Evolutionary conservation across 2,888 invertebrate species (phyloP).

Genomic region (Strigamia crassipes): DNA sequence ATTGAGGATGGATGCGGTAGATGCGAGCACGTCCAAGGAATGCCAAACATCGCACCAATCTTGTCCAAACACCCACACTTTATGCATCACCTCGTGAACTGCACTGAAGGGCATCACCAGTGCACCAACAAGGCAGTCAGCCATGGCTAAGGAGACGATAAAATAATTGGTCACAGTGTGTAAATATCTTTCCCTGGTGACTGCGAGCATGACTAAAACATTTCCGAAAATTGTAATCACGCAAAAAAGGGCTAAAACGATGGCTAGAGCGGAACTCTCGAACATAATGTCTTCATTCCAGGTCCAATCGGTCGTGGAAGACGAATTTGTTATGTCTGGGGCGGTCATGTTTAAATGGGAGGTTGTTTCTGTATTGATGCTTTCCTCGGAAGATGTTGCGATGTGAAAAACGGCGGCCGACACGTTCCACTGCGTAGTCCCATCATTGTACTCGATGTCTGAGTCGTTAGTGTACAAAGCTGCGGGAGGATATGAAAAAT

Average conservation of each 20-base stretch:
- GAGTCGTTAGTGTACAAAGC: constrained; percentile 10
- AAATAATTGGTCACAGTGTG: constrained; percentile 98
- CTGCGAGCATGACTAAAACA: constrained; percentile 89
- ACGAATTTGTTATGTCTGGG: background rate
- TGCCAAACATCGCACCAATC: constrained; percentile 98
- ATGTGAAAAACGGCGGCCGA: background rate
- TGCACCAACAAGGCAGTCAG: constrained; percentile 92
- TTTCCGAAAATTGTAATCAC: constrained; percentile 94
- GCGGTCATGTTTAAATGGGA: background rate
- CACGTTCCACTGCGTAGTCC: background rate
- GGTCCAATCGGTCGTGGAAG: background rate
- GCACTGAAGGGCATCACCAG: constrained; percentile 98
- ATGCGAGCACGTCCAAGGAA: constrained; percentile 93
- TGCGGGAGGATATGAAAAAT: background rate
- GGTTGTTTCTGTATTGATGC: background rate
- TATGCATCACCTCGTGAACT: constrained; percentile 73
- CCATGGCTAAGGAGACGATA: constrained; percentile 93
- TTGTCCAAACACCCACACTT: constrained; percentile 85
- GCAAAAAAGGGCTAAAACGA: constrained; percentile 82
- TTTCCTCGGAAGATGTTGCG: background rate
- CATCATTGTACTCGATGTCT: background rate
- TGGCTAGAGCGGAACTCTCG: constrained; percentile 62
- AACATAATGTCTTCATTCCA: constrained; percentile 32
- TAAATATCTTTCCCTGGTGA: constrained; percentile 87
- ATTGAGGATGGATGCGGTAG: constrained; percentile 96